These are phyloP conservation scores for Ctenodactylus gundi DNA, from an alignment of 2,113 vertebrate species.

Conservation along the genomic window DNA sequence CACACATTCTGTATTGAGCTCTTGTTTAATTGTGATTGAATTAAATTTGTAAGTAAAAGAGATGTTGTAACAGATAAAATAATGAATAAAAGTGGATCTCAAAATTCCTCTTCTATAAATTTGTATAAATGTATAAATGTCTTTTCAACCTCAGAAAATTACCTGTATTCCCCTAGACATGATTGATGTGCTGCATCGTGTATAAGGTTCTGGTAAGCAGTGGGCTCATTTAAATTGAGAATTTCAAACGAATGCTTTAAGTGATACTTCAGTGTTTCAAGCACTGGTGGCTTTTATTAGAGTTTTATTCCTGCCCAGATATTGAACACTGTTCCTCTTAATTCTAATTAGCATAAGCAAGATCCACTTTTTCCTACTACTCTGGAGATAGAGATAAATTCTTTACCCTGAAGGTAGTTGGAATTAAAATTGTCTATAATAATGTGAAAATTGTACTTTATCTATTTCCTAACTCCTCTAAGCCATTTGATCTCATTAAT, in stretches of 20 bases:
- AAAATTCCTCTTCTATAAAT: background rate
- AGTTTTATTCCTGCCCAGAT: background rate
- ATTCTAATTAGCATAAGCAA: background rate
- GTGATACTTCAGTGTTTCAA: background rate
- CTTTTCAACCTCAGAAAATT: background rate
- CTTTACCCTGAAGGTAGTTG: background rate
- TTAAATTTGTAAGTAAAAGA: background rate
- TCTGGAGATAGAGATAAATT: background rate
- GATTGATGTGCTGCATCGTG: background rate
- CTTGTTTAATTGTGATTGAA: background rate
- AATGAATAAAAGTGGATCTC: background rate
- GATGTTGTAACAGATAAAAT: background rate
- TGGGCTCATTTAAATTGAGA: background rate
- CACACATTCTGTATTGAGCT: background rate
- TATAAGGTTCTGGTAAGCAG: background rate
- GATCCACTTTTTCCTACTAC: background rate
- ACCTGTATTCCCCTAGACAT: background rate
- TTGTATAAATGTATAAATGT: background rate
- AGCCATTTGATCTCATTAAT: background rate
- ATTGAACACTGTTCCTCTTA: background rate
- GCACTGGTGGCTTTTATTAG: background rate
- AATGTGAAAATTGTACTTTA: background rate
- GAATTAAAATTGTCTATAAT: background rate
- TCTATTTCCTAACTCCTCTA: background rate
- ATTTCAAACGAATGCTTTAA: background rate